These are phyloP conservation scores for Acropternis orthonyx DNA, from an alignment of 2,797 vertebrate species.

Conservation along the genomic window DNA sequence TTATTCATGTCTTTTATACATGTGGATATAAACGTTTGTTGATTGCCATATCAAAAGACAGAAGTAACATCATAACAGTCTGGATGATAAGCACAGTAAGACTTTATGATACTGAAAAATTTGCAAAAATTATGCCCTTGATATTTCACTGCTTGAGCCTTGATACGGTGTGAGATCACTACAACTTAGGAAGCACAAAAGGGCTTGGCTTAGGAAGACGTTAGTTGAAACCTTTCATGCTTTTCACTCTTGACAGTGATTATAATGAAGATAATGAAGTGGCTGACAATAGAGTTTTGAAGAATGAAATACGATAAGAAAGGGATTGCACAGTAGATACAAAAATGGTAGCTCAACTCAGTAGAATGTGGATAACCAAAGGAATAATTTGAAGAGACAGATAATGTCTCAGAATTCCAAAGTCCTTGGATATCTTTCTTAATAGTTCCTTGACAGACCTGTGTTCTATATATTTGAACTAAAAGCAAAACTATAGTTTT, in stretches of 20 bases:
- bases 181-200: neutral
- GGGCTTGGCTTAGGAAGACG: neutral
- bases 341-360: neutral
- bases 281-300: constrained; percentile 15
- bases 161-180: neutral
- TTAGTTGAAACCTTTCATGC: constrained; percentile 27
- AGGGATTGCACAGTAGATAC: neutral
- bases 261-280: constrained; percentile 42
- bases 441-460: neutral
- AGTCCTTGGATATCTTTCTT: neutral
- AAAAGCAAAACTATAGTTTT: neutral
- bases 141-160: constrained; percentile 17
- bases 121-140: constrained; percentile 40
- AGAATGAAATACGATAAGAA: neutral
- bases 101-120: constrained; percentile 29
- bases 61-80: constrained; percentile 24
- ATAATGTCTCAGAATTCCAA: neutral
- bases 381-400: constrained; percentile 5
- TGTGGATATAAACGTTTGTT: constrained; percentile 40
- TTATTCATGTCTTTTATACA: constrained; percentile 49
- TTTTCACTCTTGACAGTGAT: constrained; percentile 33
- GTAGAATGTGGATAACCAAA: neutral
- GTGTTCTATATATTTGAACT: neutral
- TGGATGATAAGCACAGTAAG: constrained; percentile 1
- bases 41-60: constrained; percentile 63